Percentiles rank a stretch among this genome's conserved stretches.
Evolutionary conservation across 2,113 vertebrate genomes (phyloP).

Genomic region (Falcunculus frontatus): DNA sequence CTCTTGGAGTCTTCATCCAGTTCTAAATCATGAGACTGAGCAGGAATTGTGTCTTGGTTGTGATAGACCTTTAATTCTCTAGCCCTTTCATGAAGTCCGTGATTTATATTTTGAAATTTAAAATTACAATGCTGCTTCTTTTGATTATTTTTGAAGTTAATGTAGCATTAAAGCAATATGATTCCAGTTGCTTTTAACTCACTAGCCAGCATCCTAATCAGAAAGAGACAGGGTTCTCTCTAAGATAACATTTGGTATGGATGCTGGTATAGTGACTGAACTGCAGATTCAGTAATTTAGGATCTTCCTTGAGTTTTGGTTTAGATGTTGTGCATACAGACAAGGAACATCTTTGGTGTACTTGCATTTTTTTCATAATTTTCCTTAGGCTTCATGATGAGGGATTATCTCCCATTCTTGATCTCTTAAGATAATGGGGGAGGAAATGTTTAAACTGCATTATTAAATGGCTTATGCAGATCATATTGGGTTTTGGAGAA

Average conservation of each 20-base stretch:
- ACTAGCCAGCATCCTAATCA: not conserved
- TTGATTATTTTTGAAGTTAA: not conserved
- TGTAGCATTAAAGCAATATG: not conserved
- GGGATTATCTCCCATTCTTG: not conserved
- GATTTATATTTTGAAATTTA: not conserved
- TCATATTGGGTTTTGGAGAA: not conserved
- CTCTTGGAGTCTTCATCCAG: not conserved
- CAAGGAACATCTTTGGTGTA: not conserved
- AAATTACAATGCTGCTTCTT: not conserved
- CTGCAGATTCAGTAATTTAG: not conserved
- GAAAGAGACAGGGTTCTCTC: not conserved
- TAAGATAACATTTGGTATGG: rapidly evolving
- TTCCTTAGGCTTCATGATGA: not conserved
- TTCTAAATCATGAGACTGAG: not conserved
- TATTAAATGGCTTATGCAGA: not conserved
- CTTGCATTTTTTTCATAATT: not conserved
- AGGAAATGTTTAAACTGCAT: not conserved
- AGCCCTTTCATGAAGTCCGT: rapidly evolving
- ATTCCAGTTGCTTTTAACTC: not conserved
- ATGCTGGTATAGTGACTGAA: not conserved
- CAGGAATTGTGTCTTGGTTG: not conserved
- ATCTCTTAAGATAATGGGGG: not conserved
- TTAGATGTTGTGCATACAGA: not conserved
- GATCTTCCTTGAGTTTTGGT: not conserved
- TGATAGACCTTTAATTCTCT: not conserved